Base-by-base conservation (phyloP, 2,888 invertebrate genomes). In the Galeruca laticollis region DNA sequence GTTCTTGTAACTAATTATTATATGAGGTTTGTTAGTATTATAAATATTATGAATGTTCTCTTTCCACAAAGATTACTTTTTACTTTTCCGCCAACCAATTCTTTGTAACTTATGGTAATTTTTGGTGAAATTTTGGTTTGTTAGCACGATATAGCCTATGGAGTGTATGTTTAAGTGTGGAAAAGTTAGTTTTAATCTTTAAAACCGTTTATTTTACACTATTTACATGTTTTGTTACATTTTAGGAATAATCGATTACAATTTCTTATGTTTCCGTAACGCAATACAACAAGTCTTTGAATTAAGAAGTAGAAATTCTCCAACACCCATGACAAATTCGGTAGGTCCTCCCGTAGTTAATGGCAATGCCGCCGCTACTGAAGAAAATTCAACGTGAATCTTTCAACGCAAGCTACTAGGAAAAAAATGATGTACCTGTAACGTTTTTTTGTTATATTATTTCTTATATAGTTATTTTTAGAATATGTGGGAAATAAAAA, bases 251-350 rank as follows among this genome's bases (percentile, higher is more conserved):
- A 99, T 99, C 81, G 98, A 99, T 86, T 99, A 98, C 87, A 99
- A 99, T 86, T 99, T 99, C 83, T 88, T 97, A 75, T 97, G 97
- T 86, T 98, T 99, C 86, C 94, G 98, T 47, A 93, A 96, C 84
- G 98, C 97, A 15, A 98, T 99, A 77, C 96, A 97, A 79, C 95
- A 97, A 86, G 97, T 99, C 21, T 98, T 99, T 86, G 96, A 97
- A 83, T 84, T 95, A 65, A 89, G 94, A 60, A 92, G 92, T 80
- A 94, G 93, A 85, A 88, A 73, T 72, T 79, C 80, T 73, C 69
- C 75, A 18, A 71, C 75, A 20, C 70, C 81, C 26, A 78, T 80
- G 69, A 78, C 81, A 57, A 83, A 83, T 64, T 76, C 85, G 8
- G 82, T 84, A 1, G 86, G 86, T 69, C 87, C 87, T 71, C 82